Conservation (phyloP, 2,113 vertebrate species). For the Furnarius figulus region DNA sequence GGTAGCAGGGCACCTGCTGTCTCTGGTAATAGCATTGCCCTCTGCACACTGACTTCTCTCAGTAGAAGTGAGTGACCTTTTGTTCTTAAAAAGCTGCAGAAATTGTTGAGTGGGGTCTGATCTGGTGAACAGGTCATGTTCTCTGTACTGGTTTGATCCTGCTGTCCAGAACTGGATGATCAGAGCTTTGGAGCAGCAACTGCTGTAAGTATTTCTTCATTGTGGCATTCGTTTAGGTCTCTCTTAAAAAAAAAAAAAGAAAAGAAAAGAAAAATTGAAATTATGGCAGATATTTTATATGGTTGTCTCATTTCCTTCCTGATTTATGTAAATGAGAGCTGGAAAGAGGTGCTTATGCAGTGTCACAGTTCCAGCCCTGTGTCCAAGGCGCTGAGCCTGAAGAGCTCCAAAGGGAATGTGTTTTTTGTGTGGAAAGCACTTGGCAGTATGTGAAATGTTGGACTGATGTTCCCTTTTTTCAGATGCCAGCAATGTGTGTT, state of each 20-base stretch:
- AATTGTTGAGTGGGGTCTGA: background rate
- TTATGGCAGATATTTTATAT: background rate
- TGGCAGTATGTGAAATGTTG: background rate
- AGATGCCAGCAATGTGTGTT: background rate
- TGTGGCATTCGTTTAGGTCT: background rate
- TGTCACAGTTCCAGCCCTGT: background rate
- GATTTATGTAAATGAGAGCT: background rate
- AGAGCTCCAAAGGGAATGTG: background rate
- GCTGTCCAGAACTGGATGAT: background rate
- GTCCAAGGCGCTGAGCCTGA: background rate
- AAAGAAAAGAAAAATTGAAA: no score
- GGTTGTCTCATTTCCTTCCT: background rate
- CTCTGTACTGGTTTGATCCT: background rate
- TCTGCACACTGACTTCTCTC: background rate
- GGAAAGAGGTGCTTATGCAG: background rate
- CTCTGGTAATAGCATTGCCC: background rate
- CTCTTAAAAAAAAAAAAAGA: background rate
- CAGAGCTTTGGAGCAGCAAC: background rate
- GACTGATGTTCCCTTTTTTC: background rate
- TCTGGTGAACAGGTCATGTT: background rate
- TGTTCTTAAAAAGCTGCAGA: background rate
- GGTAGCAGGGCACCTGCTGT: background rate
- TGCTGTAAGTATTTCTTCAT: background rate
- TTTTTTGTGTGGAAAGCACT: accelerated
- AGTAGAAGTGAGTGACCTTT: background rate